These are phyloP conservation scores for Diaperis boleti DNA, from an alignment of 2,888 invertebrate genomes.

Conservation along the genomic window DNA sequence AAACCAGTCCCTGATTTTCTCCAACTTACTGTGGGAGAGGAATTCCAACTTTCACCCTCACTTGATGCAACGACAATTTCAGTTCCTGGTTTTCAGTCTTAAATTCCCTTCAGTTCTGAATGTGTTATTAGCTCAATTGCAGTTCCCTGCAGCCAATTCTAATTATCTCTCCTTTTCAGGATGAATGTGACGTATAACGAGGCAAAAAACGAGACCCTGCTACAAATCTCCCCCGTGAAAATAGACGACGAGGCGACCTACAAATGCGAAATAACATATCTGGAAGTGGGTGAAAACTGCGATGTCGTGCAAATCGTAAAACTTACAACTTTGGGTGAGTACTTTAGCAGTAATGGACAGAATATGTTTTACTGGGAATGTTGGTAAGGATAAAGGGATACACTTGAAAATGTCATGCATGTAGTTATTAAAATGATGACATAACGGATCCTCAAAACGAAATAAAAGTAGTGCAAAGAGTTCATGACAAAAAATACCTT, in stretches of 20 bases:
- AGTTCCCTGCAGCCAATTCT: background rate
- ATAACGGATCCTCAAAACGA: too few species aligned
- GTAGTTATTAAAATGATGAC: too few species aligned
- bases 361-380: too few species aligned
- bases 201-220: conserved; percentile 75
- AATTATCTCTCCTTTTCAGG: conserved; percentile 67
- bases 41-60: too few species aligned
- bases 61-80: too few species aligned
- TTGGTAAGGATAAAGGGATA: too few species aligned
- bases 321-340: conserved; percentile 84
- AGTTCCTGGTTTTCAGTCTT: background rate
- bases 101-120: background rate
- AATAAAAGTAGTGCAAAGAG: too few species aligned
- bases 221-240: conserved; percentile 77
- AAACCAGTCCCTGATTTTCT: too few species aligned
- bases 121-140: background rate
- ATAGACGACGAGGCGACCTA: conserved; percentile 83
- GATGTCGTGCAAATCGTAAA: conserved; percentile 85
- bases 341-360: conserved; percentile 1
- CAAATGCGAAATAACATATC: conserved; percentile 86
- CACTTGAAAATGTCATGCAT: too few species aligned
- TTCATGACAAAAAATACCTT: too few species aligned
- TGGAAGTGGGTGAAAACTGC: conserved; percentile 83
- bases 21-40: too few species aligned
- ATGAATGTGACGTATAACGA: conserved; percentile 77